Conservation (phyloP, 2,797 vertebrate genomes). For the Sebastiscus tertius region DNA sequence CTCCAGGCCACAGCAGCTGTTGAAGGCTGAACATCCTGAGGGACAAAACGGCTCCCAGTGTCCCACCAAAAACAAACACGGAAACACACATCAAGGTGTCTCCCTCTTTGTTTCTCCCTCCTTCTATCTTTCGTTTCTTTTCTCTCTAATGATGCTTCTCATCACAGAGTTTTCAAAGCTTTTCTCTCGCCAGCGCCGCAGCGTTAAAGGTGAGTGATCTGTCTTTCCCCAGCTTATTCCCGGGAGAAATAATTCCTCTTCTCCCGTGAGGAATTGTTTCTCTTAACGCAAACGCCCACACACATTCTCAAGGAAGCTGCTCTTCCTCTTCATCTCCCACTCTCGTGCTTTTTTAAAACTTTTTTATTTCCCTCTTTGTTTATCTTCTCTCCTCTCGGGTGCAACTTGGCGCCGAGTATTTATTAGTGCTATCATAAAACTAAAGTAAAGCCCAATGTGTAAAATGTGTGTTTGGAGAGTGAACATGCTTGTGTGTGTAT, state of each 20-base stretch:
- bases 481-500: not conserved
- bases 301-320: not conserved
- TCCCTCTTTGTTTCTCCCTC: not conserved
- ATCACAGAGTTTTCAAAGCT: slow-evolving; percentile 12
- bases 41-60: slow-evolving; percentile 11
- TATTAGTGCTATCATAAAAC: not conserved
- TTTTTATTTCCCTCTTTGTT: not conserved
- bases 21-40: slow-evolving; percentile 21
- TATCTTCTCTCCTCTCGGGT: not conserved
- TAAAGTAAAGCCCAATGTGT: not conserved
- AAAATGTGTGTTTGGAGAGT: not conserved
- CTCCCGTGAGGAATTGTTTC: not conserved
- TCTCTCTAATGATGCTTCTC: slow-evolving; percentile 1
- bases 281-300: slow-evolving; percentile 1
- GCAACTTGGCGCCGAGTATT: not conserved
- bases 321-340: not conserved
- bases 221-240: not conserved
- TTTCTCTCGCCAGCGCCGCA: not conserved
- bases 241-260: slow-evolving; percentile 14
- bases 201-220: slow-evolving; percentile 27
- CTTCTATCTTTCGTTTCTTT: not conserved
- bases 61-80: slow-evolving; percentile 11
- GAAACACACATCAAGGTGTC: not conserved
- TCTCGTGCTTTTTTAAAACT: not conserved
- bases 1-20: slow-evolving; percentile 56